Base-by-base conservation (phyloP, 2,888 invertebrate genomes). In the Melieria picta region DNA sequence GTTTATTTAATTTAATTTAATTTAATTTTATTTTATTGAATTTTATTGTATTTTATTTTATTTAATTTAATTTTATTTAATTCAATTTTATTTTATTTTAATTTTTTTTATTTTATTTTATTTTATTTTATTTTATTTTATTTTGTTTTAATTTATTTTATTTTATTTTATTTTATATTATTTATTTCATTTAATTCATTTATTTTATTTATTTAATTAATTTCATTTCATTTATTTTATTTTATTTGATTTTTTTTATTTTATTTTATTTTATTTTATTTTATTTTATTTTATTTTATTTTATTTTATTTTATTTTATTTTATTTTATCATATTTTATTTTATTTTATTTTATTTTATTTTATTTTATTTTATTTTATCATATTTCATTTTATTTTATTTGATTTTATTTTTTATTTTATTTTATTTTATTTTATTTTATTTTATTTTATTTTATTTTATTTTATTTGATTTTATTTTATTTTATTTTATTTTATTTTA, bases 241-340 rank as follows among this genome's bases (percentile, higher is more conserved):
- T 42, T 58, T 58, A 13, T 9, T 42, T 13, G 7, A 7, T 7
- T 42, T 58, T 30, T 56, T 56, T 11, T 56, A 11, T 56, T n/a
- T 56, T n/a, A 56, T 56, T 56, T 56, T 11, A 9, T 56, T 56
- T 56, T 56, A 11, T n/a, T 11, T n/a, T 56, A 56, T 56, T 56
- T 56, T 56, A n/a, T 56, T 56, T 56, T 52, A 52, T 56, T 56
- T 56, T 11, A 56, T 56, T 56, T 11, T 13, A 11, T 56, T 56
- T 56, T 56, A 56, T n/a, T 56, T 56, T n/a, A 16, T n/a, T 56
- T n/a, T 16, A n/a, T 11, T 56, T 56, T 56, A 16, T 57, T 58
- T 42, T 42, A 42, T 58, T 7, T 6, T 58, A 3, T 16, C 0
- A 42, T 7, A 42, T 5, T 58, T 1, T 7, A 16, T 30, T 42